phyloP scores from a whole-genome alignment of 2,113 vertebrate species.

The Dascyllus trimaculatus region DNA sequence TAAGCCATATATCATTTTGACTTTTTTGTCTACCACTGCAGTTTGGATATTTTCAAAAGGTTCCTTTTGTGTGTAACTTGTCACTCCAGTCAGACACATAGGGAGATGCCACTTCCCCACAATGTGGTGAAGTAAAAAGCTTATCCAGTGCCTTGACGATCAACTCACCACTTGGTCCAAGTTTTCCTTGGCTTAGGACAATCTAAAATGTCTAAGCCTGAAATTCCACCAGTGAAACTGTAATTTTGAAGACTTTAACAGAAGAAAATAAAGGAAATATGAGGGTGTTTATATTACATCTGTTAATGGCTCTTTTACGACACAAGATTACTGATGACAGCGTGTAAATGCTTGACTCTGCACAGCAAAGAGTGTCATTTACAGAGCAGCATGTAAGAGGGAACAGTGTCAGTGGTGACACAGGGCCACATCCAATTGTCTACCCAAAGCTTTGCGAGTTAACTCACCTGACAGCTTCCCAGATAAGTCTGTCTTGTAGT shows the following conservation, averaged over 20 bases:
- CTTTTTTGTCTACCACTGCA: conserved; percentile 82
- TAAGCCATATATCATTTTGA: conserved; percentile 87
- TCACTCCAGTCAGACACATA: conserved; percentile 34
- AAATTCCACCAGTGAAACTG: conserved; percentile 15
- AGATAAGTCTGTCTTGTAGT: conserved; percentile 81
- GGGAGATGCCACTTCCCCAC: conserved; percentile 37
- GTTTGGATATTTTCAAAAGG: conserved; percentile 76
- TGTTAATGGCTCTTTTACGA: conserved; percentile 27
- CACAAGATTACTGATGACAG: conserved; percentile 50
- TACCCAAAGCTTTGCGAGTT: conserved; percentile 74
- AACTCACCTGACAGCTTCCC: conserved; percentile 80
- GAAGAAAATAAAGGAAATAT: background rate
- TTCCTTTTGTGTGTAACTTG: conserved; percentile 62
- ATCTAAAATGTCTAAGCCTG: background rate
- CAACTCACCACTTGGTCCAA: conserved; percentile 15
- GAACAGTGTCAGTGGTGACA: conserved; percentile 75
- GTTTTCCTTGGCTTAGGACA: background rate
- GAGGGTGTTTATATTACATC: conserved; percentile 9
- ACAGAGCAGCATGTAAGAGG: conserved; percentile 57
- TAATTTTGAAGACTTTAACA: background rate
- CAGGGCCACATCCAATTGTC: conserved; percentile 79
- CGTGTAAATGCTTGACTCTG: conserved; percentile 59
- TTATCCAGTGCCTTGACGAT: conserved; percentile 31
- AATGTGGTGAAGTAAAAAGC: conserved; percentile 36
- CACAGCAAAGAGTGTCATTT: conserved; percentile 66